These are phyloP conservation scores for Turritopsis rubra DNA, from an alignment of 30 jellyfish, hydroid and myxozoan species.

Conservation along the genomic window DNA sequence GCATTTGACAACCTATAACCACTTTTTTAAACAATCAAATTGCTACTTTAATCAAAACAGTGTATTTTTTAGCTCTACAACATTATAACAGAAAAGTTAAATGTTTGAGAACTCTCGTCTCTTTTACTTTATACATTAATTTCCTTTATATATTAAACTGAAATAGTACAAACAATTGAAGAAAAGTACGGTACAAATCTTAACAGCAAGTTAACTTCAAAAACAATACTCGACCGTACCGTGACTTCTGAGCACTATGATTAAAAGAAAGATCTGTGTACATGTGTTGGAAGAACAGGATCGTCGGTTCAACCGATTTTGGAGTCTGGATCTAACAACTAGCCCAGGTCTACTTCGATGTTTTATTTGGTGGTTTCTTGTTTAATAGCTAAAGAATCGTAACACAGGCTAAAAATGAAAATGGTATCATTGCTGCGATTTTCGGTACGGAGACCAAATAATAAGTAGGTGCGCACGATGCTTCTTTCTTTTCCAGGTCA, in stretches of 20 bases:
- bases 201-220: background rate
- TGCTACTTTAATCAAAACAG: background rate
- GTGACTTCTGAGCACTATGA: background rate
- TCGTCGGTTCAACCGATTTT: background rate
- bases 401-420: background rate
- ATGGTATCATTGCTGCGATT: background rate
- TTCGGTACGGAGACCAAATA: background rate
- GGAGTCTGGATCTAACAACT: background rate
- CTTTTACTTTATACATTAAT: background rate
- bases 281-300: background rate
- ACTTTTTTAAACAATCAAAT: too few relatives aligned
- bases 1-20: too few relatives aligned
- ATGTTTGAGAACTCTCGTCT: background rate
- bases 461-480: too few relatives aligned
- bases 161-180: background rate
- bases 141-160: background rate
- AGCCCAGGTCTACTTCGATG: background rate
- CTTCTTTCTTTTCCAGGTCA: too few relatives aligned
- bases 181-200: background rate
- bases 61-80: background rate
- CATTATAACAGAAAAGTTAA: background rate
- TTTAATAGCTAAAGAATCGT: background rate
- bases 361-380: background rate
- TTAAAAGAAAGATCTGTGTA: background rate
- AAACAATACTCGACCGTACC: background rate